phyloP scores from a whole-genome alignment of 2,797 vertebrate species.

The Pseudotriccus pelzelni region DNA sequence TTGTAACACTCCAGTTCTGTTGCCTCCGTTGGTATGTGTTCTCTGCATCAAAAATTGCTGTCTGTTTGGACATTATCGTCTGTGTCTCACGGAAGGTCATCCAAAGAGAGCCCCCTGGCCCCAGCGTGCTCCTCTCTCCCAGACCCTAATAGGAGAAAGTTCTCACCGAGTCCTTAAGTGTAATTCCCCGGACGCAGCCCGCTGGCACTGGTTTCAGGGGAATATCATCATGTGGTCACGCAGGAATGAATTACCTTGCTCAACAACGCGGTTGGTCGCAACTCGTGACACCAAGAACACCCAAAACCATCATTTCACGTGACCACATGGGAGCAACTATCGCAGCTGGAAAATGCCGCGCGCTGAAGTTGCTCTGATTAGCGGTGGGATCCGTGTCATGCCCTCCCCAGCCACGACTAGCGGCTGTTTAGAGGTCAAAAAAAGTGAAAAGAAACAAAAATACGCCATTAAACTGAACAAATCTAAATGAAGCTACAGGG shows the following conservation, averaged over 20 bases:
- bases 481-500: background rate
- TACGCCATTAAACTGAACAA: fast-evolving
- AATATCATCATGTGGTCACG: background rate
- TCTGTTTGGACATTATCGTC: constrained; percentile 23
- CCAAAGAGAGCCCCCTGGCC: constrained; percentile 7
- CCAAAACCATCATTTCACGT: background rate
- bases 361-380: background rate
- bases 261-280: fast-evolving
- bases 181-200: constrained; percentile 6
- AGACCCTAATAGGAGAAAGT: constrained; percentile 63
- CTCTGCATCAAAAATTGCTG: background rate
- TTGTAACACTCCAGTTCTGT: constrained; percentile 24
- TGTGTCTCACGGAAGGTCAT: constrained; percentile 25
- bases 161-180: background rate
- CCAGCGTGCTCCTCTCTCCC: background rate
- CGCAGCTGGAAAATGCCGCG: background rate
- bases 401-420: fast-evolving
- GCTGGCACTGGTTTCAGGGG: constrained; percentile 4
- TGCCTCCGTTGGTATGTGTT: background rate
- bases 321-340: background rate
- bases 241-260: background rate
- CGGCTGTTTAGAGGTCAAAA: background rate
- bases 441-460: fast-evolving
- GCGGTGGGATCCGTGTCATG: background rate
- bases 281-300: background rate